These are phyloP conservation scores for Xanthia togata DNA, from an alignment of 2,888 invertebrate genomes.

Conservation along the genomic window DNA sequence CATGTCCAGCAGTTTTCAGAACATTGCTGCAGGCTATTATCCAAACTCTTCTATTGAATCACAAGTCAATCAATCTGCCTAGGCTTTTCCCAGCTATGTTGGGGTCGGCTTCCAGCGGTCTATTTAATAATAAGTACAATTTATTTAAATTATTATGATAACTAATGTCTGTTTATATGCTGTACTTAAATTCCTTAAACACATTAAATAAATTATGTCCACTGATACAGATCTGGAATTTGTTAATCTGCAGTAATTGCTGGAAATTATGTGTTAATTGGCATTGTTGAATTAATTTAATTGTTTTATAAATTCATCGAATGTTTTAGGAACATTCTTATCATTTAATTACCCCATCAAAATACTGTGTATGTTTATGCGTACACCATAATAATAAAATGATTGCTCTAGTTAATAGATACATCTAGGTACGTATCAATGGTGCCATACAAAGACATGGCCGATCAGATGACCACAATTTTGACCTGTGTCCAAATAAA, in stretches of 20 bases:
- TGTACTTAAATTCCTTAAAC: slow-evolving; percentile 22
- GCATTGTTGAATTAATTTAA: slow-evolving; percentile 45
- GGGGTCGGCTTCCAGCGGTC: no score
- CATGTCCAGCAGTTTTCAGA: not conserved
- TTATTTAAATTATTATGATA: not conserved
- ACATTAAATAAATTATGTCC: slow-evolving; percentile 19
- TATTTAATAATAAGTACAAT: not conserved
- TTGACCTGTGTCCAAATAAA: no score
- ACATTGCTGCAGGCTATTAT: not conserved
- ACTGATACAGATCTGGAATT: slow-evolving; percentile 40
- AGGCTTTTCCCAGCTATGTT: no score
- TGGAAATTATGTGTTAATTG: slow-evolving; percentile 52
- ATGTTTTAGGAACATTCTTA: slow-evolving; percentile 14
- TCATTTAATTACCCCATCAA: slow-evolving; percentile 5
- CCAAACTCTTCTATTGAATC: not conserved
- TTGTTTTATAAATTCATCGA: slow-evolving; percentile 27
- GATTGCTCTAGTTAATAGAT: not conserved
- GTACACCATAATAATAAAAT: not conserved
- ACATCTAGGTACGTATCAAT: not conserved
- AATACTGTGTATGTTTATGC: not conserved
- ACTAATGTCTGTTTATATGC: not conserved
- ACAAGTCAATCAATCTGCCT: not conserved
- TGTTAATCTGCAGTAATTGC: slow-evolving; percentile 21
- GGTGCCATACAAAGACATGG: not conserved
- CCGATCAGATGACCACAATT: no score